phyloP scores from a whole-genome alignment of 2,888 invertebrate genomes.

The Morpho helenor region DNA sequence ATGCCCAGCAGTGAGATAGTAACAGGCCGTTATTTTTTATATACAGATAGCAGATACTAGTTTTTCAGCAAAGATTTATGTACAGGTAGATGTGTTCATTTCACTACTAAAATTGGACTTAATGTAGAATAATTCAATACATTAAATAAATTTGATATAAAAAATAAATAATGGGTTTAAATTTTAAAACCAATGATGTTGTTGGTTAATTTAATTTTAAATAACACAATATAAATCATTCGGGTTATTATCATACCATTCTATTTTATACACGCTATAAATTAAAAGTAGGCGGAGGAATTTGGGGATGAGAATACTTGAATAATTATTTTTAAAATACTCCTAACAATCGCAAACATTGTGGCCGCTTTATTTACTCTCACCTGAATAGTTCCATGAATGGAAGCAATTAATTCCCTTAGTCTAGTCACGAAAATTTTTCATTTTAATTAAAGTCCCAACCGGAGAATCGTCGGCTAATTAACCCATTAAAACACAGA shows the following conservation, averaged over 20 bases:
- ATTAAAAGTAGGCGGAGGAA: constrained; percentile 6
- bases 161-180: constrained; percentile 5
- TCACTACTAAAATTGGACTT: too few species aligned
- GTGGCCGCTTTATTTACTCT: constrained; percentile 49
- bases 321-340: constrained; percentile 12
- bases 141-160: too few species aligned
- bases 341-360: constrained; percentile 13
- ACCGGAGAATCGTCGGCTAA: constrained; percentile 73
- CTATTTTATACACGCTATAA: constrained; percentile 8
- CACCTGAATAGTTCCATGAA: constrained; percentile 73
- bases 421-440: constrained; percentile 76
- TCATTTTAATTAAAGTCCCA: constrained; percentile 76
- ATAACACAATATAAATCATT: constrained; percentile 2
- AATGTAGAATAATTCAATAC: too few species aligned
- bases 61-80: too few species aligned
- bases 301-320: constrained; percentile 8
- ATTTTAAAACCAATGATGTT: constrained; percentile 2
- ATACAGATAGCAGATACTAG: too few species aligned
- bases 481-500: constrained; percentile 78
- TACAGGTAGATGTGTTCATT: too few species aligned
- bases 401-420: constrained; percentile 67
- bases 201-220: constrained; percentile 7
- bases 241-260: constrained; percentile 6
- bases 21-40: too few species aligned
- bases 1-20: too few species aligned